A percentile compares a stretch with the other conserved stretches of the same genome.
These are phyloP conservation scores for Lithophane socia DNA, from an alignment of 2,888 invertebrate species.

Conservation along the genomic window DNA sequence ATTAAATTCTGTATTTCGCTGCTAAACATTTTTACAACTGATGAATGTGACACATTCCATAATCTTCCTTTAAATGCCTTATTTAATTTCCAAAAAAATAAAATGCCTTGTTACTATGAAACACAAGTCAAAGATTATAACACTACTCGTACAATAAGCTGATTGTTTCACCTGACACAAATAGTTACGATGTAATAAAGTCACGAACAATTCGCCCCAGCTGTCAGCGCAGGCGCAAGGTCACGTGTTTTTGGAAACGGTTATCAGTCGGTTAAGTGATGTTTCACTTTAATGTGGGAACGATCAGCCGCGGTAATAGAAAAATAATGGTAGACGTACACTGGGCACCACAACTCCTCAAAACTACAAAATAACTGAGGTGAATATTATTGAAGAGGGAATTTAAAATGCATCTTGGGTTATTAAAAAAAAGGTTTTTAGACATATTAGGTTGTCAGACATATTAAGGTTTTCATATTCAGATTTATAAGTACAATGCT, in stretches of 20 bases:
- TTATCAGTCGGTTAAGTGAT: slow-evolving; percentile 66
- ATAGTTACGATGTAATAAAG: slow-evolving; percentile 8
- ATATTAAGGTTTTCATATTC: background rate
- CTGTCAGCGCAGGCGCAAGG: slow-evolving; percentile 24
- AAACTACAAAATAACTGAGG: background rate
- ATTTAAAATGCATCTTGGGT: background rate
- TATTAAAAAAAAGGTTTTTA: background rate
- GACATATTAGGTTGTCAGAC: no score
- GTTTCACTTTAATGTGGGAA: slow-evolving; percentile 83
- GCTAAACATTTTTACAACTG: no score
- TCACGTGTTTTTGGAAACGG: slow-evolving; percentile 45
- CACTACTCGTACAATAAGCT: background rate
- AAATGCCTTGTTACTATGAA: no score
- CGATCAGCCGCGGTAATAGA: slow-evolving; percentile 49
- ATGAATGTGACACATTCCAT: no score
- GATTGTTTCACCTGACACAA: slow-evolving; percentile 2
- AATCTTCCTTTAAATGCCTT: no score
- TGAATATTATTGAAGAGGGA: background rate
- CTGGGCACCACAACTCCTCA: background rate
- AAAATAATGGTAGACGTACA: slow-evolving; percentile 39
- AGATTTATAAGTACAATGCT: background rate
- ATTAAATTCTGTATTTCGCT: no score
- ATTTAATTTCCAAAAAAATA: no score
- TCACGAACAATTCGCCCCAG: slow-evolving; percentile 37
- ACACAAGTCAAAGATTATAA: background rate